Evolutionary conservation across 2,797 vertebrate genomes (phyloP).

Genomic region (Austrolebias charrua): DNA sequence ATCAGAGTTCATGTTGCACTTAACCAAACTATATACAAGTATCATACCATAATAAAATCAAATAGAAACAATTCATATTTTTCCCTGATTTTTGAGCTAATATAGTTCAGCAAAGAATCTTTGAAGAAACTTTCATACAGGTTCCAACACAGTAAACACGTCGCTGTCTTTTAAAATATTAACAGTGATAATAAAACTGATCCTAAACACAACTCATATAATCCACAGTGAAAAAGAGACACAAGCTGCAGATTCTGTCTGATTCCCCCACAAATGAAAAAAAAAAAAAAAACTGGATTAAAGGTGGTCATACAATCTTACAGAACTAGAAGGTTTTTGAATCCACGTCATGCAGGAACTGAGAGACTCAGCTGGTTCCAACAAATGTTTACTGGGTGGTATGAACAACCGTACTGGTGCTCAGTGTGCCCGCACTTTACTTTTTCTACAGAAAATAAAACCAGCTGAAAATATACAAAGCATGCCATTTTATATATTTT

Average conservation of each 20-base stretch:
- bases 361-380: neutral
- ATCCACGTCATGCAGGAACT: too few species aligned
- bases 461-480: too few species aligned
- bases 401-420: neutral
- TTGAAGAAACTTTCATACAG: too few species aligned
- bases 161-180: too few species aligned
- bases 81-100: neutral
- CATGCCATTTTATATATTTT: too few species aligned
- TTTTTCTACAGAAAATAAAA: neutral
- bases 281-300: neutral
- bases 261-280: neutral
- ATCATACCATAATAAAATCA: neutral
- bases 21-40: neutral
- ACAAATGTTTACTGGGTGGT: neutral
- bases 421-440: neutral
- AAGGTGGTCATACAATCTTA: neutral
- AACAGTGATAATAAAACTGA: too few species aligned
- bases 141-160: too few species aligned
- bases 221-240: neutral
- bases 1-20: constrained; percentile 8
- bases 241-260: too few species aligned
- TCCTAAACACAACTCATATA: too few species aligned
- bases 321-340: too few species aligned
- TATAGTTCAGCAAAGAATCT: too few species aligned
- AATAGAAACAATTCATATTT: neutral